Conservation (phyloP, 2,888 invertebrate species). For the Plebejus melissa region DNA sequence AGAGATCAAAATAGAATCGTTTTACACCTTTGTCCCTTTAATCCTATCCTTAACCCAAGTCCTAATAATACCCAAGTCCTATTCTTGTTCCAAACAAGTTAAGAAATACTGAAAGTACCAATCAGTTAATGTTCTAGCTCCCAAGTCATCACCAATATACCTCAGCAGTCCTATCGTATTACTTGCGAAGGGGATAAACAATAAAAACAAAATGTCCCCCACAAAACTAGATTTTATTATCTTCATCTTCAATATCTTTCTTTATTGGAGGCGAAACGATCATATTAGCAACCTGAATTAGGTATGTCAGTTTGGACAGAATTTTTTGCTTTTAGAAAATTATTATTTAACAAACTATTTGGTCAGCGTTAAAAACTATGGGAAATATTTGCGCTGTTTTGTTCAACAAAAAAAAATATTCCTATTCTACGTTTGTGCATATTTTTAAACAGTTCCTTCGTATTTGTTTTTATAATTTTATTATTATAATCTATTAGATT, state of each 20-base stretch:
- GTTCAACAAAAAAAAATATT: too few species aligned
- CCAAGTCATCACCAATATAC: not conserved
- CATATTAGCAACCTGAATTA: not conserved
- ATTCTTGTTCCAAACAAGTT: not conserved
- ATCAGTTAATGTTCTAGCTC: not conserved
- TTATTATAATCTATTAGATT: too few species aligned
- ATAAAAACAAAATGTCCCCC: slow-evolving; percentile 13
- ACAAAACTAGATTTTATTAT: slow-evolving; percentile 17
- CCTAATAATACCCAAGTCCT: too few species aligned
- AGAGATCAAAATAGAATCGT: too few species aligned
- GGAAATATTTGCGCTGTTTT: too few species aligned
- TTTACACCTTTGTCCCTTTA: not conserved
- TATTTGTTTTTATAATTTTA: too few species aligned
- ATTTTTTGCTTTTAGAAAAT: not conserved
- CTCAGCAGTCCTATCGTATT: not conserved
- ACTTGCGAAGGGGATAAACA: slow-evolving; percentile 2
- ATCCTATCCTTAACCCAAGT: not conserved
- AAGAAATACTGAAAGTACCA: not conserved
- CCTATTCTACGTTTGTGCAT: too few species aligned
- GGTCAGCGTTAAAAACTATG: too few species aligned
- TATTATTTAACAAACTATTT: too few species aligned
- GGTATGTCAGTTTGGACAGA: not conserved
- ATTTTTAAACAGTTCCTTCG: too few species aligned
- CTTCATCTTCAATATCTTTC: slow-evolving; percentile 20
- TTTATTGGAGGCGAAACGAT: slow-evolving; percentile 9